phyloP scores from a whole-genome alignment of 2,113 vertebrate species.

The Nyctereutes procyonoides region DNA sequence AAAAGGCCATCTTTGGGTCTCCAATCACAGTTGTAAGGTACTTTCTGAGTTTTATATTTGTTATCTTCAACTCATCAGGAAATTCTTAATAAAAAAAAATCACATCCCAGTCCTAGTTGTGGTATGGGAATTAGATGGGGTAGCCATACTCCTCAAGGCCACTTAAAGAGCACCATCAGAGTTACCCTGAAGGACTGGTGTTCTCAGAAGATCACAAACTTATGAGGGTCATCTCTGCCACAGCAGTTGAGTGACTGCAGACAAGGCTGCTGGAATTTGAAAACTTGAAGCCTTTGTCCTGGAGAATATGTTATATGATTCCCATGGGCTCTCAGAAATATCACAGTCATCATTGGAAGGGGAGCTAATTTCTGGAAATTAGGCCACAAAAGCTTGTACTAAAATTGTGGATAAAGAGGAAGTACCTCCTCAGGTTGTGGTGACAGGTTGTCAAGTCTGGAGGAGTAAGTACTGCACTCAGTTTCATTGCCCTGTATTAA shows the following conservation, averaged over 20 bases:
- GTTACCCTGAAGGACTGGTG: neutral
- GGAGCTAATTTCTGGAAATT: constrained; percentile 3
- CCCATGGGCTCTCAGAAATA: neutral
- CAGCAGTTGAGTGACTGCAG: accelerated
- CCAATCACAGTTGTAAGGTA: neutral
- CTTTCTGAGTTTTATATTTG: neutral
- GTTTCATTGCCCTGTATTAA: neutral
- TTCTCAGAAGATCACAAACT: neutral
- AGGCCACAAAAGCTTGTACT: neutral
- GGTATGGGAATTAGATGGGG: neutral
- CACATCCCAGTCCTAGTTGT: neutral
- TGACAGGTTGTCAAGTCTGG: neutral
- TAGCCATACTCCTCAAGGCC: neutral
- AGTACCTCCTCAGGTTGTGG: neutral
- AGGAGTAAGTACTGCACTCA: neutral
- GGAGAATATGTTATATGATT: accelerated
- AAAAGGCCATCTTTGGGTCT: neutral
- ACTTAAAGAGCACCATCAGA: accelerated
- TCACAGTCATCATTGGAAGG: neutral
- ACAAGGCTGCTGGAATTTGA: neutral
- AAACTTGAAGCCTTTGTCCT: neutral
- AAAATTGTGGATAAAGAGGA: neutral
- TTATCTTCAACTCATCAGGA: neutral
- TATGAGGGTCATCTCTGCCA: neutral
- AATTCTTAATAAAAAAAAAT: neutral